Evolutionary conservation across 1,140 invertebrate species (phyloP).

Genomic region (Polypedilum pembai): DNA sequence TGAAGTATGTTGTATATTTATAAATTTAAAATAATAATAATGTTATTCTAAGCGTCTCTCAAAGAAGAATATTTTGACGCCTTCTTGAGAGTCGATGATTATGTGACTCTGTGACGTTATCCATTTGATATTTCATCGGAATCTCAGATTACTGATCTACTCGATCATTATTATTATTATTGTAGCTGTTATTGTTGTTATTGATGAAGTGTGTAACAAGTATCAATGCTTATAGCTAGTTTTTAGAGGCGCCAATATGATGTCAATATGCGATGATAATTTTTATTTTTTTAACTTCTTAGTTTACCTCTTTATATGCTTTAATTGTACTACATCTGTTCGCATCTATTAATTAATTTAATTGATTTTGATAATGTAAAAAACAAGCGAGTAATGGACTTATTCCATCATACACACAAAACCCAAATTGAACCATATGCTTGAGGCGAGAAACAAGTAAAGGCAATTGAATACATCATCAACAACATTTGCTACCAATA

Average conservation of each 20-base stretch:
- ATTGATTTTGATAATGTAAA: not conserved
- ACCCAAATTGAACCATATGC: constrained; percentile 16
- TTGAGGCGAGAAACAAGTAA: not conserved
- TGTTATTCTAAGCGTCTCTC: not conserved
- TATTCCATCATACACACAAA: not conserved
- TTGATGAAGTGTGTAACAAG: not conserved
- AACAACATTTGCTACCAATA: constrained; percentile 18
- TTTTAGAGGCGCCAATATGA: not conserved
- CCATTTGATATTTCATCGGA: not conserved
- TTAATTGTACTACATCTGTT: not conserved
- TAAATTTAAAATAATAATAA: constrained; percentile 3
- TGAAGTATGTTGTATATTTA: not conserved
- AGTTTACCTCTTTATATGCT: too few relatives aligned
- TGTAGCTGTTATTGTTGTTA: not conserved
- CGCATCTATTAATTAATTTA: not conserved
- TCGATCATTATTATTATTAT: not conserved
- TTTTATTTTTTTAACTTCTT: too few relatives aligned
- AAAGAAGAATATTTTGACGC: not conserved
- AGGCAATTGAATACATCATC: constrained; percentile 4
- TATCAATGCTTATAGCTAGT: not conserved
- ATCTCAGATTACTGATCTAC: not conserved
- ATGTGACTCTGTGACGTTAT: not conserved
- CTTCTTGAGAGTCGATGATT: not conserved
- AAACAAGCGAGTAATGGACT: not conserved
- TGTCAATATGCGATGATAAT: too few relatives aligned